A percentile compares a stretch with the other conserved stretches of the same genome.
Conservation (phyloP, 1,140 invertebrate genomes). For the Caenorhabditis briggsae region DNA sequence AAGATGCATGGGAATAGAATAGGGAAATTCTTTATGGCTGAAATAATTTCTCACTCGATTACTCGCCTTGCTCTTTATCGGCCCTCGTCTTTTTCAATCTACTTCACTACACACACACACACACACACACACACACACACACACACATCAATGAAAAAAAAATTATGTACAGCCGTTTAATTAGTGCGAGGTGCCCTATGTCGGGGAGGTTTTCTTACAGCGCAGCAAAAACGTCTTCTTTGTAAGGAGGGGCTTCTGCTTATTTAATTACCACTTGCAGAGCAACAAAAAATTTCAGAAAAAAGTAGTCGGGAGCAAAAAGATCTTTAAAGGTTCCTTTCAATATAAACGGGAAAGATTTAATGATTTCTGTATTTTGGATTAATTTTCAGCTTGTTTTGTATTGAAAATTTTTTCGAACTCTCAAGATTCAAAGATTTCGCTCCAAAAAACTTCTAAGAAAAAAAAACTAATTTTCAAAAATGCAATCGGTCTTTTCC, state of each 20-base stretch:
- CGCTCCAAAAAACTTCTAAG: too few relatives aligned
- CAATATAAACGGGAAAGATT: too few relatives aligned
- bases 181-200: constrained; percentile 48
- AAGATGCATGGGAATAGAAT: constrained; percentile 7
- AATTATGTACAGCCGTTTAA: constrained; percentile 54
- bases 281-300: constrained; percentile 21
- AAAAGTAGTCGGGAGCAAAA: neutral
- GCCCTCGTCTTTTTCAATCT: constrained; percentile 21
- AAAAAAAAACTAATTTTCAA: too few relatives aligned
- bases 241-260: constrained; percentile 28
- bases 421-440: too few relatives aligned
- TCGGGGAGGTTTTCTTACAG: constrained; percentile 5
- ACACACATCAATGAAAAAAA: constrained; percentile 52
- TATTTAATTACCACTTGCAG: constrained; percentile 54
- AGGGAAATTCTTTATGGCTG: constrained; percentile 50
- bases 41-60: constrained; percentile 56
- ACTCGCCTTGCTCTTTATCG: constrained; percentile 52
- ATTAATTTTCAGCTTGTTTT: too few relatives aligned
- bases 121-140: constrained; percentile 22
- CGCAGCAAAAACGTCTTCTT: neutral
- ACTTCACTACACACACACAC: constrained; percentile 48
- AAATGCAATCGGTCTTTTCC: too few relatives aligned
- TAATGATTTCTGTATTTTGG: too few relatives aligned
- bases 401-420: too few relatives aligned
- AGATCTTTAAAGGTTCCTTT: too few relatives aligned